These are phyloP conservation scores for Leucophenga maculata DNA, from an alignment of 2,888 invertebrate genomes.

Conservation along the genomic window DNA sequence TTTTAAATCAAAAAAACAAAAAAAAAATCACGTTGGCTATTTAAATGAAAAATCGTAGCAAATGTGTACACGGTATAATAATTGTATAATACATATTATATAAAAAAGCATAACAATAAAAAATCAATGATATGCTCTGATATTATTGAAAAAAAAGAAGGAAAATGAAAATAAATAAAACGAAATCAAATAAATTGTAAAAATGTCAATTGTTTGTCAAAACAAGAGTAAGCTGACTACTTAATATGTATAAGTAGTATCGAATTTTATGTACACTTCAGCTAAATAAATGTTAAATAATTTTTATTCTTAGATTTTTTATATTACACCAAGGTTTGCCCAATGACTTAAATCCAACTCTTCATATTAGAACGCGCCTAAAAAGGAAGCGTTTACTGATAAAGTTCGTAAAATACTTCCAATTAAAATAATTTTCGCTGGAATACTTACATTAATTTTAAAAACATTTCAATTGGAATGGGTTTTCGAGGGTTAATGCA, in stretches of 20 bases:
- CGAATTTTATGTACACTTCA: no score
- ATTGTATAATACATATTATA: not conserved
- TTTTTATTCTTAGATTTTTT: no score
- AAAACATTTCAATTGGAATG: no score
- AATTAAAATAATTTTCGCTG: no score
- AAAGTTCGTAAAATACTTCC: no score
- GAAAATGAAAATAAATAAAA: constrained; percentile 13
- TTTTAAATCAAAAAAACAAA: not conserved
- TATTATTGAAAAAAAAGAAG: constrained; percentile 8
- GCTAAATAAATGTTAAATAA: no score
- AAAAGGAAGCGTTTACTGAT: no score
- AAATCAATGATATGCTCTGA: constrained; percentile 19
- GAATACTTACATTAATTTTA: no score
- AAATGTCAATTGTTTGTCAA: constrained; percentile 41
- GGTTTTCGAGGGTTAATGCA: no score
- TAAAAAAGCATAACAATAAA: constrained; percentile 9
- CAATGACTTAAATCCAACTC: no score
- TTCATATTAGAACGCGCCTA: no score
- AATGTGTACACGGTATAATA: not conserved
- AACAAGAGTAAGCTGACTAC: constrained; percentile 52
- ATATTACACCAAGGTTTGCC: no score
- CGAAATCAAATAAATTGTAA: constrained; percentile 5
- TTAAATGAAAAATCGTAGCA: not conserved
- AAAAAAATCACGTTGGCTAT: not conserved
- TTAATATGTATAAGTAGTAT: not conserved